phyloP scores from a whole-genome alignment of 1,140 invertebrate genomes.

The Eumeta japonica region DNA sequence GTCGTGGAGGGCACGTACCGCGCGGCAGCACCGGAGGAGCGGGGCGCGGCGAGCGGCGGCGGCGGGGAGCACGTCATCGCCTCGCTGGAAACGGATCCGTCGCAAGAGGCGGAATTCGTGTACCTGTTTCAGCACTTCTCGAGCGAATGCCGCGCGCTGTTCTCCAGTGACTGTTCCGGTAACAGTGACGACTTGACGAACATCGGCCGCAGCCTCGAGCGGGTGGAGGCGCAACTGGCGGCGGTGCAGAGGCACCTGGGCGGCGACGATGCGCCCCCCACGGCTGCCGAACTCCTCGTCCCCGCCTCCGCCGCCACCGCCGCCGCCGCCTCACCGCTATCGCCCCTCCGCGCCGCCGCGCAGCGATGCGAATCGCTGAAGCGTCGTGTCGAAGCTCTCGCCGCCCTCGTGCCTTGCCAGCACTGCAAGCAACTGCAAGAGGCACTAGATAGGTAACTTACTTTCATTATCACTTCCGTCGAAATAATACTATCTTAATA shows the following conservation, averaged over 20 bases:
- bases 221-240: constrained; percentile 45
- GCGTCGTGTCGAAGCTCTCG: constrained; percentile 46
- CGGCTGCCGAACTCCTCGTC: constrained; percentile 11
- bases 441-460: constrained; percentile 47
- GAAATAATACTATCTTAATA: too few relatives aligned
- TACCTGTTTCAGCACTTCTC: constrained; percentile 64
- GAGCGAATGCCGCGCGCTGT: constrained; percentile 59
- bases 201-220: constrained; percentile 52
- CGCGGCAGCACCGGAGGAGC: constrained; percentile 26
- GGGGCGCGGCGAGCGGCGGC: constrained; percentile 12
- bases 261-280: constrained; percentile 14
- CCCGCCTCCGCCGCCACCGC: neutral
- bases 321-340: too few relatives aligned
- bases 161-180: constrained; percentile 56
- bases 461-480: neutral
- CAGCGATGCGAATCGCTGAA: constrained; percentile 43
- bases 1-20: constrained; percentile 59
- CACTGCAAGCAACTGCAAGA: constrained; percentile 62
- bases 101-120: constrained; percentile 61
- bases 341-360: constrained; percentile 8
- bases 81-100: constrained; percentile 50
- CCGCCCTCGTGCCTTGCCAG: constrained; percentile 54
- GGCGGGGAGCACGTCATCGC: constrained; percentile 37
- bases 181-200: constrained; percentile 57
- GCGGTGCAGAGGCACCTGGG: constrained; percentile 37